Evolutionary conservation across 2,888 invertebrate genomes (phyloP), one percentile per base, ranked within the genome.

Genomic region (Xestia c-nigrum): DNA sequence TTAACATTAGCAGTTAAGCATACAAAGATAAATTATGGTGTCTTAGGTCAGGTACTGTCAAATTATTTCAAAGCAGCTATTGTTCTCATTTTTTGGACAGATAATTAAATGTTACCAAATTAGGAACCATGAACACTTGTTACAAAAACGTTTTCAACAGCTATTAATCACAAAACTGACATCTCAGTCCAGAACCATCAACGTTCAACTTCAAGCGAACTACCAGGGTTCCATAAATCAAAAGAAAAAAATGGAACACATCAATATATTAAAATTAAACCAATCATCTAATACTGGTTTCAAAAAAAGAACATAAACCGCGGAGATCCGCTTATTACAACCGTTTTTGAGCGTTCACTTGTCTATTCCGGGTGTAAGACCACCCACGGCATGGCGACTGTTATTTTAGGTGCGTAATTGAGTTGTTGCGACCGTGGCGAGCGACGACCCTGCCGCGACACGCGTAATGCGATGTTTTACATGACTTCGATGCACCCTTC

Each of bases 341-440:
- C 89, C 86, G 87, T 89, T 89, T 90, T 88, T 91, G 91, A 88
- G 74, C 87, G 89, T 87, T 90, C 88, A 82, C 88, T 92, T 90
- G 90, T 92, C 95, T 95, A 96, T 96, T 95, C 94, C 91, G 90
- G 92, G 93, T 92, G 90, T 80, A 50, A 88, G 96, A 94, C 94
- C 93, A 94, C 94, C 94, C 94, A 92, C 91, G 83, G 88, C 65
- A 89, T 80, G 79, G 84, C 75, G 86, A 87, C 89, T 94, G 95
- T 95, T 96, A 96, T 96, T 96, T 96, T 95, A 95, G 95, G 92
- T 91, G 89, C 91, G 94, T 96, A 96, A 96, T 96, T 96, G 95
- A 96, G 95, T 92, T 92, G 95, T 96, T 93, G 93, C 93, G 91
- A 91, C 91, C 91, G 92, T 89, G 87, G 82, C 91, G 92, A 91